Evolutionary conservation across 2,797 vertebrate genomes (phyloP).

Genomic region (Diceros bicornis): DNA sequence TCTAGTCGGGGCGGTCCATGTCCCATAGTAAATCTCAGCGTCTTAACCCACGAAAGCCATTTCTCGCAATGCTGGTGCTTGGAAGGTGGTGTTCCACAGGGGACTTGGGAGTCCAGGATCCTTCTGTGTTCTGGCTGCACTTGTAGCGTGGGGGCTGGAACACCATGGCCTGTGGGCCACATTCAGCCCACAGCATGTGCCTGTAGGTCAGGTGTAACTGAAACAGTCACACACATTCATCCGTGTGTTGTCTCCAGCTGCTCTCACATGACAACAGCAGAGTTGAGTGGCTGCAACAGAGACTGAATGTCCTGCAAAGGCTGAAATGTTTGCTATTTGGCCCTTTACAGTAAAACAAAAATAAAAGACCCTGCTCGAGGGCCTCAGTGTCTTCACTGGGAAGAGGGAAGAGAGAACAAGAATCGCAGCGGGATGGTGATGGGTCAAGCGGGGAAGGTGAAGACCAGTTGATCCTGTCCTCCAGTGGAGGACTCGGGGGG

Average conservation of each 20-base stretch:
- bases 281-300: neutral
- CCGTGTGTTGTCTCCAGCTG: fast-evolving
- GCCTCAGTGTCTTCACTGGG: neutral
- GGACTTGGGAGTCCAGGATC: fast-evolving
- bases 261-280: fast-evolving
- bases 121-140: fast-evolving
- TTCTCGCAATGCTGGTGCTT: fast-evolving
- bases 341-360: neutral
- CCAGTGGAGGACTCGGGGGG: fast-evolving
- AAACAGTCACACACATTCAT: fast-evolving
- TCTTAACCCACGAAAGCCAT: neutral
- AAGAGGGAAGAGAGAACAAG: neutral
- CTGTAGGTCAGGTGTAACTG: neutral
- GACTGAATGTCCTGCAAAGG: too few relatives aligned
- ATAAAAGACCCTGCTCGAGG: too few relatives aligned
- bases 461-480: fast-evolving
- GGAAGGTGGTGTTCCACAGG: fast-evolving
- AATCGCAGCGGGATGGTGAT: fast-evolving
- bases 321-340: neutral
- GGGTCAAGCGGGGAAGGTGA: neutral
- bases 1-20: fast-evolving
- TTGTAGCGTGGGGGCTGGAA: too few relatives aligned
- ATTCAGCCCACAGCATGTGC: neutral
- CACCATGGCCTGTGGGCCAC: fast-evolving
- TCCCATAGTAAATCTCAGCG: neutral